Base-by-base conservation (phyloP, 2,113 vertebrate genomes). In the Microcebus jonahi region DNA sequence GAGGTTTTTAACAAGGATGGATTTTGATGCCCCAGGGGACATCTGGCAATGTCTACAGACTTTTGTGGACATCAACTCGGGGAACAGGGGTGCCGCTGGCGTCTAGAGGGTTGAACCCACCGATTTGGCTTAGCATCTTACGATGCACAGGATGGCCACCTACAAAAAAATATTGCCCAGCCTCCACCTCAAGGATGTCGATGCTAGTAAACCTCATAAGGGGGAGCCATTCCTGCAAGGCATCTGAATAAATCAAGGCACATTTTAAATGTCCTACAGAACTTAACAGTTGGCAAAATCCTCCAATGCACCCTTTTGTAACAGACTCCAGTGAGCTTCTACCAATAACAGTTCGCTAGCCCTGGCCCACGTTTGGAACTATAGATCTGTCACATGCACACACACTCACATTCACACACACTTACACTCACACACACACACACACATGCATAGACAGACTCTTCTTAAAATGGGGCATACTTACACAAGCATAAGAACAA, bases 181-280 rank as follows among this genome's bases (percentile, higher is more conserved):
- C 3, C 23, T 13, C 23, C 8, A 8, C 0, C 6, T 2, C 15
- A 23, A 4, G 0, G 18, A 25, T 0, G 6, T 25, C 0, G 2
- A 42, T 11, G 39, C 14, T 2, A 1, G 5, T 1, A 39, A 9
- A 59, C 20, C 36, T 39, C 5, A 4, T 14, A 1, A 55, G 39
- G 31, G 7, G 23, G 39, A 6, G 11, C 10, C 1, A 34, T 27
- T 55, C 31, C 36, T 10, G 9, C 42, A 25, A 34, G 73, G 10
- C 0, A 27, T 0, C 45, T 2, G 6, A 36, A 20, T 3, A 4
- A 13, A 63, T 10, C 17, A 1, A 53, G 20, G 6, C 6, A 2
- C 8, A 23, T 18, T 48, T 76, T 31, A 13, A 14, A 21, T 53
- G 6, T 1, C 5, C 25, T 0, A 14, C 3, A 29, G n/a, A 48